Conservation (phyloP, 2,797 vertebrate genomes). For the Adelosebastes latens region DNA sequence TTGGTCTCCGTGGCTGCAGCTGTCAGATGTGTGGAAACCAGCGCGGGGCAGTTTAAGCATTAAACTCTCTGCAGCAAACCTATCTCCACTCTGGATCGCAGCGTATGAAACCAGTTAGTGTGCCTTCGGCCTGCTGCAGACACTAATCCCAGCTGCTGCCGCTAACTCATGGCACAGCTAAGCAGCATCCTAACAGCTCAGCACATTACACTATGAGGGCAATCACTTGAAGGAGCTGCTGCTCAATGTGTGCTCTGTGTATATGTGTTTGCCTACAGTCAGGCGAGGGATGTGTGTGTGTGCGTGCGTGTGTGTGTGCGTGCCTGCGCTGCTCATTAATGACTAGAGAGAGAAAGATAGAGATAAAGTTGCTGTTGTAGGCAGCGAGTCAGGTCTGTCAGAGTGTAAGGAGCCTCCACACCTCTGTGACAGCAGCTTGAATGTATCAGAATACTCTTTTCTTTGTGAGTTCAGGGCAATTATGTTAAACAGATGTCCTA, state of each 20-base stretch:
- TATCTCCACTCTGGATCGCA: background rate
- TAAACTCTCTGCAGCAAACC: background rate
- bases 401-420: constrained; percentile 6
- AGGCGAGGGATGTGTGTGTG: too few relatives aligned
- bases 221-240: constrained; percentile 18
- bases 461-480: constrained; percentile 15
- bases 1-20: background rate
- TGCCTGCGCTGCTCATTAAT: constrained; percentile 28
- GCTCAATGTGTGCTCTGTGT: constrained; percentile 6
- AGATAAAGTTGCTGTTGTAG: background rate
- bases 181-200: constrained; percentile 63
- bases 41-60: background rate
- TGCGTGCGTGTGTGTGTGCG: background rate
- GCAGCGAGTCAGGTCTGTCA: constrained; percentile 10
- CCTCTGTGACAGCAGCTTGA: constrained; percentile 20
- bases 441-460: background rate
- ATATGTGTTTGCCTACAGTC: background rate
- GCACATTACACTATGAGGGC: constrained; percentile 37
- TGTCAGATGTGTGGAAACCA: constrained; percentile 1
- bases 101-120: constrained; percentile 1
- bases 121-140: constrained; percentile 10
- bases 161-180: constrained; percentile 34
- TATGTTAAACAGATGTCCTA: constrained; percentile 7
- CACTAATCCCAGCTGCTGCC: constrained; percentile 56
- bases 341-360: constrained; percentile 14